Conservation (phyloP, 2,888 invertebrate species). For the Crossocerus cetratus region DNA sequence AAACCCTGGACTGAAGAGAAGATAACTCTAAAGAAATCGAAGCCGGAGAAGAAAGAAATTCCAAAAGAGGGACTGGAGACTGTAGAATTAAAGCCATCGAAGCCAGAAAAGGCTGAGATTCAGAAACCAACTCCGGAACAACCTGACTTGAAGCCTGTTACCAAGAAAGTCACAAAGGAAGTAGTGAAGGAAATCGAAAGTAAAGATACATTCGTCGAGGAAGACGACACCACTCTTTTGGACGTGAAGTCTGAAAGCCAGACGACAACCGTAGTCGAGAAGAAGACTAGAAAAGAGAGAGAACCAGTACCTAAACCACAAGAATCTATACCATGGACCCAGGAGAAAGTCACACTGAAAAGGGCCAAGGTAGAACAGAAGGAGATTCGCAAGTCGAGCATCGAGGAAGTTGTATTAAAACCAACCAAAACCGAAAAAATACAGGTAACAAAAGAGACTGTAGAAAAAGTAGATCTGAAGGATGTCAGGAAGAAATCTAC, state of each 20-base stretch:
- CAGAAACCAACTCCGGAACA: constrained; percentile 64
- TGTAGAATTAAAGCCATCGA: constrained; percentile 81
- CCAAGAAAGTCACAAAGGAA: constrained; percentile 45
- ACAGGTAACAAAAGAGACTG: constrained; percentile 50
- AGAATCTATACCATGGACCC: constrained; percentile 69
- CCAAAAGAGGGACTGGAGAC: constrained; percentile 75
- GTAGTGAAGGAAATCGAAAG: constrained; percentile 32
- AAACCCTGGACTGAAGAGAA: constrained; percentile 84
- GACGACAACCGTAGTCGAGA: constrained; percentile 28
- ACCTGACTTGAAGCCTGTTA: constrained; percentile 56
- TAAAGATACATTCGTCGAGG: constrained; percentile 47
- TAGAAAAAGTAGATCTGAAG: constrained; percentile 80
- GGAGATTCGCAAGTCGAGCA: constrained; percentile 61
- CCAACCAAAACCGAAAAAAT: constrained; percentile 55
- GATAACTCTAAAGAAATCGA: constrained; percentile 79
- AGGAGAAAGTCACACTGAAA: constrained; percentile 70
- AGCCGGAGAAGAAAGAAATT: constrained; percentile 73
- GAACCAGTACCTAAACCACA: constrained; percentile 29
- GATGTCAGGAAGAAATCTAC: constrained; percentile 63
- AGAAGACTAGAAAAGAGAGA: constrained; percentile 39
- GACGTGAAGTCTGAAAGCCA: constrained; percentile 44
- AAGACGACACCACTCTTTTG: constrained; percentile 56
- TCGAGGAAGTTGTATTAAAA: constrained; percentile 71
- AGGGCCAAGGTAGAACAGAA: constrained; percentile 63
- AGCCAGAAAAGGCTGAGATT: constrained; percentile 73